Conservation (phyloP, 2,113 vertebrate species). For the Pampusana beccarii region DNA sequence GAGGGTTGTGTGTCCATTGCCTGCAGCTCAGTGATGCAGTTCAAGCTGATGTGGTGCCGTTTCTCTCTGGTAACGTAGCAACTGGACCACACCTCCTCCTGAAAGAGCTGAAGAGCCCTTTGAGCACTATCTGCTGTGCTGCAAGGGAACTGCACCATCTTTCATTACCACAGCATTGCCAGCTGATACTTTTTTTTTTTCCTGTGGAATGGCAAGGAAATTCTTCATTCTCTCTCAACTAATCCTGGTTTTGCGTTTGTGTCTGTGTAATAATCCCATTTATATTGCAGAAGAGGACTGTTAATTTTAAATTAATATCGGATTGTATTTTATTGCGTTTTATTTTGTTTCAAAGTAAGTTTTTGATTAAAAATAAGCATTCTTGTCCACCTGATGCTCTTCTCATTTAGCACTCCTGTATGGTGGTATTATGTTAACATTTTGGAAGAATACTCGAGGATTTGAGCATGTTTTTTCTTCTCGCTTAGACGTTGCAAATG, state of each 20-base stretch:
- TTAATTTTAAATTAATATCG: background rate
- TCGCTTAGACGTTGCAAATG: slow-evolving; percentile 65
- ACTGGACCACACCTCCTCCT: slow-evolving; percentile 55
- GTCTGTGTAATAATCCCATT: background rate
- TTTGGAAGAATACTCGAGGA: slow-evolving; percentile 32
- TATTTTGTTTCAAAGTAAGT: background rate
- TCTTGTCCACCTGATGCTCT: slow-evolving; percentile 2
- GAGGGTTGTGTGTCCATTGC: background rate
- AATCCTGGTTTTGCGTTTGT: background rate
- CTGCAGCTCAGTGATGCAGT: background rate
- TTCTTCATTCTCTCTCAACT: background rate
- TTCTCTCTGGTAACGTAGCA: slow-evolving; percentile 17
- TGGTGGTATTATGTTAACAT: slow-evolving; percentile 7
- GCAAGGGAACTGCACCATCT: slow-evolving; percentile 45
- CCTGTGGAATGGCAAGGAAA: background rate
- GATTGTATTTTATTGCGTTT: background rate
- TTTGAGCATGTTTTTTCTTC: slow-evolving; percentile 68
- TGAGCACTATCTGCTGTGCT: slow-evolving; percentile 59
- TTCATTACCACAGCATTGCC: background rate
- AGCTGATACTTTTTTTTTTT: background rate
- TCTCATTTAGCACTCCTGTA: background rate
- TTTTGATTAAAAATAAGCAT: slow-evolving; percentile 11
- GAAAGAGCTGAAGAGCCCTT: slow-evolving; percentile 49
- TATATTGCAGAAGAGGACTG: background rate
- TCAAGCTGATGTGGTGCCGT: background rate